These are phyloP conservation scores for Hyphantria cunea DNA, from an alignment of 1,140 invertebrate genomes.

Conservation along the genomic window DNA sequence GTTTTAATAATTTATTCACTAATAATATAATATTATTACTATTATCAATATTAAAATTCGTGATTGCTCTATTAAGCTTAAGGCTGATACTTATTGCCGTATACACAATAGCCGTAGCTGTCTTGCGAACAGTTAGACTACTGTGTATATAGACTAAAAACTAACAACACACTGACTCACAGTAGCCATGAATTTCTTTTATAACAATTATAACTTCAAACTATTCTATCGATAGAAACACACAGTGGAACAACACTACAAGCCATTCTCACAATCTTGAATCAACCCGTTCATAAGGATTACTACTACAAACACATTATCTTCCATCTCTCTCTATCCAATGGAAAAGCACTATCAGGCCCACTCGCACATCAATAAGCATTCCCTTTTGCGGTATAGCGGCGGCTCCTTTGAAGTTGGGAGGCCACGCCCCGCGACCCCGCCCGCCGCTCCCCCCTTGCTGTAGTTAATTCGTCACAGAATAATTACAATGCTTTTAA, in stretches of 20 bases:
- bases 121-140: too few relatives aligned
- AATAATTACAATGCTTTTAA: constrained; percentile 77
- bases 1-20: too few relatives aligned
- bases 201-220: not conserved
- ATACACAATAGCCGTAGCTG: too few relatives aligned
- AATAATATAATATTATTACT: too few relatives aligned
- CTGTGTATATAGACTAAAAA: too few relatives aligned
- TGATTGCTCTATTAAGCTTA: too few relatives aligned
- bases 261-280: constrained; percentile 68
- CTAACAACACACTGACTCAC: too few relatives aligned
- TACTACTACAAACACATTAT: constrained; percentile 61
- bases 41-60: too few relatives aligned
- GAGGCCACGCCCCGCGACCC: constrained; percentile 56
- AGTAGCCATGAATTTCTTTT: too few relatives aligned
- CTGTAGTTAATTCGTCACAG: constrained; percentile 74
- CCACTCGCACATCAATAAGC: constrained; percentile 53
- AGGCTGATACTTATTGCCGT: too few relatives aligned
- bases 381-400: constrained; percentile 51
- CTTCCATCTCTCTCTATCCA: constrained; percentile 43
- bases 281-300: constrained; percentile 68
- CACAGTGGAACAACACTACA: constrained; percentile 53
- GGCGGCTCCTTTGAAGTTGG: constrained; percentile 69
- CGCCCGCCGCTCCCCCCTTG: constrained; percentile 41
- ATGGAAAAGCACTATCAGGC: constrained; percentile 22
- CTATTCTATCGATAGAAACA: constrained; percentile 45